Evolutionary conservation across 23 tunicate species (phyloP), one percentile per base, ranked within the genome.

Genomic region (Botrylloides violaceus): DNA sequence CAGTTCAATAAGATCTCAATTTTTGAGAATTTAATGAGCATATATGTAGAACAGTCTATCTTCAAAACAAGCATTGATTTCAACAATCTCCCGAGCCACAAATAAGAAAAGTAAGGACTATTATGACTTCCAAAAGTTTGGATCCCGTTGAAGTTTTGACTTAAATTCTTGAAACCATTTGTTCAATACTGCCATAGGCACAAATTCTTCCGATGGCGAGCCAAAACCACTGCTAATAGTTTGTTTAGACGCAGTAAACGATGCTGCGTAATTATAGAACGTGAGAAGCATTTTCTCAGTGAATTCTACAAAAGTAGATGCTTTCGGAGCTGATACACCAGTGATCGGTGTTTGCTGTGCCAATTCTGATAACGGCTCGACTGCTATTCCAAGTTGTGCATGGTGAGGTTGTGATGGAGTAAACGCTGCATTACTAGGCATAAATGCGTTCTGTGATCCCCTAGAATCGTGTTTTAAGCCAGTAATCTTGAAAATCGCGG

Each of bases 61-160:
- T 15, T 15, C 56, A 15, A 48, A 48, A 48, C 56, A 19, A 48
- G 56, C 19, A 19, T 19, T 19, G 15, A 15, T 48, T 48, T 19
- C 56, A 48, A 15, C 19, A 48, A 29, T 29, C 31, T 27, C 3
- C 4, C 3, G n/a, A n/a, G n/a, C n/a, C n/a, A 68, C 5, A 59
- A 12, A 75, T 9, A n/a, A 15, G n/a, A n/a, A n/a, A n/a, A n/a
- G n/a, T n/a, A n/a, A n/a, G n/a, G n/a, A 43, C 53, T 7, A 15
- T 85, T 36, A 87, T 28, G 84, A 82, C 64, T 81, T 87, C 96
- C 96, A 87, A 87, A 87, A 87, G 32, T 87, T 65, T 19, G 84
- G 55, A 71, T 87, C 96, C 71, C 96, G 60, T 1, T 76, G 39
- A 34, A 87, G 38, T 62, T 87, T 87, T 2, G 76, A 2, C 49